Evolutionary conservation across 2,888 invertebrate genomes (phyloP).

Genomic region (Hydropsyche betteni): DNA sequence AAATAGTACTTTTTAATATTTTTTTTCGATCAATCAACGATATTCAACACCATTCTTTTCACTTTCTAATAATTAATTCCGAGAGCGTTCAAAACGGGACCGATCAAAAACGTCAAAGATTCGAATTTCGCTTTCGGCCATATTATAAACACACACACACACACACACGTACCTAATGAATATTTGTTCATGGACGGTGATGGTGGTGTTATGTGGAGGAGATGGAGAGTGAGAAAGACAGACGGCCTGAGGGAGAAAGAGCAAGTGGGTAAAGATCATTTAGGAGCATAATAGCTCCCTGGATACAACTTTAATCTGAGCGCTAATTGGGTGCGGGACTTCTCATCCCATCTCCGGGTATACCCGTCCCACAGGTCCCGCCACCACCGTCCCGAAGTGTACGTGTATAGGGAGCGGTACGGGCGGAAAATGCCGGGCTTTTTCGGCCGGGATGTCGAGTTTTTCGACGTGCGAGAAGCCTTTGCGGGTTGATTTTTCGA

Average conservation of each 20-base stretch:
- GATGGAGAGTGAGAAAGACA: conserved; percentile 30
- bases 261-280: conserved; percentile 51
- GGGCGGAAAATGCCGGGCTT: background rate
- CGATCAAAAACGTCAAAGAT: too few species aligned
- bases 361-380: conserved; percentile 20
- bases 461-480: too few species aligned
- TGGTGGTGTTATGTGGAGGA: background rate
- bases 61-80: too few species aligned
- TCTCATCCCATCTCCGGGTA: conserved; percentile 41
- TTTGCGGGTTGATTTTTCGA: too few species aligned
- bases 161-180: conserved; percentile 10
- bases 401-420: background rate
- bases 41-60: too few species aligned
- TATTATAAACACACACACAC: too few species aligned
- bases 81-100: too few species aligned
- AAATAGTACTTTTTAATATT: too few species aligned
- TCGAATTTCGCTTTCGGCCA: too few species aligned
- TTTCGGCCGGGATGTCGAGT: too few species aligned
- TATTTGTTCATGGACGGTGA: conserved; percentile 11
- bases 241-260: conserved; percentile 48
- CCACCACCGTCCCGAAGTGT: background rate
- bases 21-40: too few species aligned
- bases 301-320: conserved; percentile 69
- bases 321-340: conserved; percentile 62
- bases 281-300: conserved; percentile 67